Base-by-base conservation (phyloP, 2,888 invertebrate genomes). In the Frankliniella intonsa region DNA sequence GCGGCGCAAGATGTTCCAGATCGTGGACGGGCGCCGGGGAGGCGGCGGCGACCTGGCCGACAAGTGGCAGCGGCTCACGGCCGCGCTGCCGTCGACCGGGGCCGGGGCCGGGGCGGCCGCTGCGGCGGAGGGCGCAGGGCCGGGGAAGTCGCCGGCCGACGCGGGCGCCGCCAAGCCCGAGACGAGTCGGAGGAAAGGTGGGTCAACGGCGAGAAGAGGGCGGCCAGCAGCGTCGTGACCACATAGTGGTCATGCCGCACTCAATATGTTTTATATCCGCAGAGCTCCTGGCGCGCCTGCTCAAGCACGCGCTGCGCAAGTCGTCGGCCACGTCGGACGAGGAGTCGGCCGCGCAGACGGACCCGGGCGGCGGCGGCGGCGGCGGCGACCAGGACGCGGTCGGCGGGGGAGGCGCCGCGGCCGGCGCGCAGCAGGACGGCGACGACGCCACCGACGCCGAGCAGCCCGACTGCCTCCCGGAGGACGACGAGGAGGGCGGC, bases 1-100 rank as follows among this genome's bases (percentile, higher is more conserved):
- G 87, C 91, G 97, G 83, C 91, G 95, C 84, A 97, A 97, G 90
- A 94, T 97, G 91, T 97, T 97, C 86, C 95, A 95, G 88, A 90
- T 97, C 85, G 97, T 94, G 0, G 97, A 94, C 85, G 92, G 87
- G 79, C 88, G 89, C 84, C 87, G 87, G 69, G 86, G 87, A 69
- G 89, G 89, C 83, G 85, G 84, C 11, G 87, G 87, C 81, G 91
- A 84, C 87, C 92, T 86, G 86, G 90, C 86, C 86, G 91, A 82
- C 89, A 88, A 76, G 69, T 76, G 69, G 69, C 69, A 25, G 22
- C 69, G 69, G 11, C 69, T 76, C 11, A 76, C 69, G 69, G 69
- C 69, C 69, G 69, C 69, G 22, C 69, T 76, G 69, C 69, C 69
- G 11, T 22, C 69, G 7, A 3, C 69, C 69, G 69, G 10, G 69